Evolutionary conservation across 23 tunicate species (phyloP).

Genomic region (Corella eumyota): DNA sequence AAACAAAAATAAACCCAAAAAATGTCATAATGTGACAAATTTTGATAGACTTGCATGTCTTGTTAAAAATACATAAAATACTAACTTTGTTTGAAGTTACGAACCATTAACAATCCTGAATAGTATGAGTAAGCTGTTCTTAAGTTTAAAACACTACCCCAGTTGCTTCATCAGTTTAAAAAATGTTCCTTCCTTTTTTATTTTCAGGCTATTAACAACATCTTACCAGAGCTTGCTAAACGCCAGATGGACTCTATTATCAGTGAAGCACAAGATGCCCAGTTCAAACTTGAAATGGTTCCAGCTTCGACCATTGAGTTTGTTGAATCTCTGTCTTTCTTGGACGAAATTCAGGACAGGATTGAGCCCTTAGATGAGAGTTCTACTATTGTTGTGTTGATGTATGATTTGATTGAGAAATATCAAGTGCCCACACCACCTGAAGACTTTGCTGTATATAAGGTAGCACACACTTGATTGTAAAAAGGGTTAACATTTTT

Average conservation of each 20-base stretch:
- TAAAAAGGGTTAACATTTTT: too few species aligned
- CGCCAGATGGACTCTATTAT: constrained; percentile 89
- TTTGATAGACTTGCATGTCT: neutral
- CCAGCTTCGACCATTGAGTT: constrained; percentile 87
- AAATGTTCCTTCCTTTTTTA: too few species aligned
- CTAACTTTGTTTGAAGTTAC: too few species aligned
- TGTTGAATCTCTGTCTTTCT: constrained; percentile 81
- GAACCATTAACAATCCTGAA: too few species aligned
- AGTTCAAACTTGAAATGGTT: constrained; percentile 78
- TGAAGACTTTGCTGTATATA: constrained; percentile 95
- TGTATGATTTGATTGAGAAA: constrained; percentile 95
- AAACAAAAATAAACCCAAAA: too few species aligned
- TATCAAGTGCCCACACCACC: constrained; percentile 94
- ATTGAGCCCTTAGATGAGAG: constrained; percentile 90
- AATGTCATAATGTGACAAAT: neutral
- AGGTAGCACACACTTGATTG: too few species aligned
- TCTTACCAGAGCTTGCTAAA: constrained; percentile 85
- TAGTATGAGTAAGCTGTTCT: too few species aligned
- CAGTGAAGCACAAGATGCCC: constrained; percentile 90
- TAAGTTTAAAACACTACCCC: too few species aligned
- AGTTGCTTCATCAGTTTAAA: too few species aligned
- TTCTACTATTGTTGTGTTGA: constrained; percentile 66
- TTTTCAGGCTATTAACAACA: constrained; percentile 80
- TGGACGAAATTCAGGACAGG: constrained; percentile 96
- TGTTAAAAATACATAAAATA: neutral